A percentile compares a stretch with the other conserved stretches of the same genome.
phyloP scores from a whole-genome alignment of 2,113 vertebrate species.

The Coturnix japonica region DNA sequence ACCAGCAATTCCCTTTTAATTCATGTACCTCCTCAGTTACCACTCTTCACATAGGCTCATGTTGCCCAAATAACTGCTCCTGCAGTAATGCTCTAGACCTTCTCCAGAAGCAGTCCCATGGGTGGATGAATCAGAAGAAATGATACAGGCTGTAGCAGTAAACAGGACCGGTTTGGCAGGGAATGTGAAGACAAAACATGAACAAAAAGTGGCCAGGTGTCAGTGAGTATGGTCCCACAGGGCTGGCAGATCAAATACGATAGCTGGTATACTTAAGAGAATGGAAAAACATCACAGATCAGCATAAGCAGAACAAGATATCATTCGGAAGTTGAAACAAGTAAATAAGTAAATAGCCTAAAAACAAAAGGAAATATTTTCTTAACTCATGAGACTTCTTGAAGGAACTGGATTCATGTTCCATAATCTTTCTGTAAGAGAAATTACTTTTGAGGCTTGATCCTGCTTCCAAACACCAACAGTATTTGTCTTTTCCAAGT shows the following conservation, averaged over 20 bases:
- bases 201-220: neutral
- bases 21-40: neutral
- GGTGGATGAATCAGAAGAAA: neutral
- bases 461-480: neutral
- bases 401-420: neutral
- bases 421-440: neutral
- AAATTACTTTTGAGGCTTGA: neutral
- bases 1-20: neutral
- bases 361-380: neutral
- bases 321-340: neutral
- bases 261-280: neutral
- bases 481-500: neutral
- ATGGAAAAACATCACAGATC: neutral
- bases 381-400: neutral
- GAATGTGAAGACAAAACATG: neutral
- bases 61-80: neutral
- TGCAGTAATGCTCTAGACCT: neutral
- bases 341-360: conserved; percentile 2
- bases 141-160: neutral
- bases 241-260: neutral
- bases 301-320: neutral
- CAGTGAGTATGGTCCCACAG: neutral
- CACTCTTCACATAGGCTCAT: neutral
- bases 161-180: neutral
- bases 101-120: neutral